phyloP scores from a whole-genome alignment of 2,113 vertebrate genomes.

The Opisthocomus hoazin region DNA sequence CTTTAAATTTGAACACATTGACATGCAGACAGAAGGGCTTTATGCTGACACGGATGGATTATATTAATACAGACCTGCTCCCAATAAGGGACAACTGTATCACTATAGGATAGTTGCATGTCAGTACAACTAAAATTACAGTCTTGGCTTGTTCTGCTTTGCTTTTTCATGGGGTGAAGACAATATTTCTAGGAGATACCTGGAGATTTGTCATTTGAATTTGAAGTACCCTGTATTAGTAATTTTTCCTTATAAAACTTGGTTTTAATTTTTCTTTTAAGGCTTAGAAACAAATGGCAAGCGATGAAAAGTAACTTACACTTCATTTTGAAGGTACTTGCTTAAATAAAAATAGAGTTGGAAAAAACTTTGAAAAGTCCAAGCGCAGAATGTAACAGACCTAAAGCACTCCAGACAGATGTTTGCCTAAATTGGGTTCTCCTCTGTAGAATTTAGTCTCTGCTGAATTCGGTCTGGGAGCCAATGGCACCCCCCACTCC shows the following conservation, averaged over 20 bases:
- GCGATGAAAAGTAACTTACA: not conserved
- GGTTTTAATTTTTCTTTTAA: not conserved
- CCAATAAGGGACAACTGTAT: not conserved
- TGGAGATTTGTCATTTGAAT: not conserved
- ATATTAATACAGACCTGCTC: not conserved
- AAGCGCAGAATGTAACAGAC: not conserved
- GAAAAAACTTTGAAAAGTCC: not conserved
- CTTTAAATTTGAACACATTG: not conserved
- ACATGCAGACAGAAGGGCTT: not conserved
- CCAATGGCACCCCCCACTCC: fast-evolving
- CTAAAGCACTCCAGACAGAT: not conserved
- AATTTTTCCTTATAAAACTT: not conserved
- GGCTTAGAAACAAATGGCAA: not conserved
- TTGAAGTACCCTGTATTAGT: not conserved
- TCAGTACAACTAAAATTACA: not conserved
- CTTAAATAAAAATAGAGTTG: not conserved
- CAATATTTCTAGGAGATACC: not conserved
- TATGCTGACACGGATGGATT: not conserved
- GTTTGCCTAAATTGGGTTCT: not conserved
- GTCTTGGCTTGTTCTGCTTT: not conserved
- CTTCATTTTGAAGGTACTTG: not conserved
- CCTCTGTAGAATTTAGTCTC: not conserved
- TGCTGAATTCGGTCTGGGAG: not conserved
- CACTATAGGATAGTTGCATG: not conserved
- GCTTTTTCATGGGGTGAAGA: not conserved